Conservation (phyloP, 2,888 invertebrate genomes). For the Agriopis leucophaearia region DNA sequence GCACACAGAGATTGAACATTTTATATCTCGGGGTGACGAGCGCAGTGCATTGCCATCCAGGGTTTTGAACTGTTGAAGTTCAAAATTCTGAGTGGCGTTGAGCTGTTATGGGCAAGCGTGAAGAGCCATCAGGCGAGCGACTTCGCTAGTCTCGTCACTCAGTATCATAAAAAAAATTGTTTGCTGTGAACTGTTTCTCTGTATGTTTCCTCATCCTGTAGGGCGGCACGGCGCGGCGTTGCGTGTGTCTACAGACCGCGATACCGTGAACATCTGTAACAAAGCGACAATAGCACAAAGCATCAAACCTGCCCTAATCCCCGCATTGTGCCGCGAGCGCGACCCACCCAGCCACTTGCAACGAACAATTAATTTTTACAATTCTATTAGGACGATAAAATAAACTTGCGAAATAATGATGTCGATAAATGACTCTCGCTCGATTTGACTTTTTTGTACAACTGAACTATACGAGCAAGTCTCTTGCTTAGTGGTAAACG, state of each 20-base stretch:
- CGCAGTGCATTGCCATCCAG: too few species aligned
- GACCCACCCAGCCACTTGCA: constrained; percentile 59
- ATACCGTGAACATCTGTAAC: constrained; percentile 65
- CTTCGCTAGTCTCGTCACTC: too few species aligned
- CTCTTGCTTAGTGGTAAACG: too few species aligned
- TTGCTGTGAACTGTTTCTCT: neutral
- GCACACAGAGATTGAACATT: too few species aligned
- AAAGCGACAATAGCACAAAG: constrained; percentile 61
- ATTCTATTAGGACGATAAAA: constrained; percentile 22
- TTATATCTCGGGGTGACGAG: too few species aligned
- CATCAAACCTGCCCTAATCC: constrained; percentile 75
- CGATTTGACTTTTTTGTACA: neutral
- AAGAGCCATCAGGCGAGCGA: too few species aligned
- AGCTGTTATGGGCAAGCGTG: too few species aligned
- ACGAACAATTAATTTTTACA: constrained; percentile 41
- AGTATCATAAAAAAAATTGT: too few species aligned
- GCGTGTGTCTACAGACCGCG: constrained; percentile 24
- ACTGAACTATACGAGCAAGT: too few species aligned
- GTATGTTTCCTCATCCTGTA: neutral
- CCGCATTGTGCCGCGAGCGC: constrained; percentile 63
- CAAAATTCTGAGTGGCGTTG: too few species aligned
- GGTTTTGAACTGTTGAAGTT: too few species aligned
- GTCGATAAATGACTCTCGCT: neutral
- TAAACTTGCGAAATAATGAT: constrained; percentile 23
- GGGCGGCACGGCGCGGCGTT: neutral